These are phyloP conservation scores for Pammene fasciana DNA, from an alignment of 2,888 invertebrate genomes.

Conservation along the genomic window DNA sequence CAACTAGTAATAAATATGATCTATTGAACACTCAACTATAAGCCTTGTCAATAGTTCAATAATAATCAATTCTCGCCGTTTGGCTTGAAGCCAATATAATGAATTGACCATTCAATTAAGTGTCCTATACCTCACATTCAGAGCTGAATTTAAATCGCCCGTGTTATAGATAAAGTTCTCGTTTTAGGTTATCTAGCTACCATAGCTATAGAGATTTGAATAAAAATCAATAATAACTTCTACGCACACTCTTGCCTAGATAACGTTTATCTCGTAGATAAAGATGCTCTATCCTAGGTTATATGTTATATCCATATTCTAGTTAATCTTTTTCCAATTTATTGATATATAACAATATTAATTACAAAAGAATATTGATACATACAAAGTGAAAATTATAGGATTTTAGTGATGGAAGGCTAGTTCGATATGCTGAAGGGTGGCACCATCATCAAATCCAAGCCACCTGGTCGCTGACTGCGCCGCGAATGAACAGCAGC, in stretches of 20 bases:
- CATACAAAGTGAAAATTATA: too few relatives aligned
- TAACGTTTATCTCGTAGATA: slow-evolving; percentile 27
- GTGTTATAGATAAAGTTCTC: slow-evolving; percentile 35
- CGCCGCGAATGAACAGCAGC: too few relatives aligned
- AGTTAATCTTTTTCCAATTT: slow-evolving; percentile 7
- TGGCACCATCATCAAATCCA: too few relatives aligned
- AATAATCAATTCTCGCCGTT: slow-evolving; percentile 27
- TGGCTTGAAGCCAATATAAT: slow-evolving; percentile 18
- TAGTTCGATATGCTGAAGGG: too few relatives aligned
- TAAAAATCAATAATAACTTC: slow-evolving; percentile 64
- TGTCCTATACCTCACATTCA: slow-evolving; percentile 1
- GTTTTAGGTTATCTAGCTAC: slow-evolving; percentile 50
- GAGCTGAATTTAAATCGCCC: slow-evolving; percentile 5
- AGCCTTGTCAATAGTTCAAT: slow-evolving; percentile 21
- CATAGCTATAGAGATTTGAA: slow-evolving; percentile 47
- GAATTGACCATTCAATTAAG: slow-evolving; percentile 5
- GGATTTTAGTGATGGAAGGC: too few relatives aligned
- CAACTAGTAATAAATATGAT: slow-evolving; percentile 12
- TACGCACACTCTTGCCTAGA: slow-evolving; percentile 43
- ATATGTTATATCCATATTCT: slow-evolving; percentile 1
- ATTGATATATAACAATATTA: too few relatives aligned
- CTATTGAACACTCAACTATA: slow-evolving; percentile 3
- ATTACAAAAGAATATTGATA: too few relatives aligned
- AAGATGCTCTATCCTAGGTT: slow-evolving; percentile 18
- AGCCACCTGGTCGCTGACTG: too few relatives aligned